Conservation (phyloP, 2,113 vertebrate species). For the Trinectes maculatus region DNA sequence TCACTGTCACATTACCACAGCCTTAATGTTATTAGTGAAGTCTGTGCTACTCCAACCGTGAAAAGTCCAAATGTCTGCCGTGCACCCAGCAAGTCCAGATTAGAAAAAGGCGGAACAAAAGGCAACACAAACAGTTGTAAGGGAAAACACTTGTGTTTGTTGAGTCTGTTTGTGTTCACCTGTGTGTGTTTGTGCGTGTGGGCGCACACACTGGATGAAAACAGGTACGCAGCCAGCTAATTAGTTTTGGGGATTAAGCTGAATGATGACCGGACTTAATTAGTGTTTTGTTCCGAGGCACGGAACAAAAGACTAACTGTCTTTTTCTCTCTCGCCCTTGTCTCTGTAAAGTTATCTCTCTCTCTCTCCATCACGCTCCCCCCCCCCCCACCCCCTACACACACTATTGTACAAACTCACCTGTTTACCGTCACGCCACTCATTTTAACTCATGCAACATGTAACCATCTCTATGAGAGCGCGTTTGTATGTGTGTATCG, state of each 20-base stretch:
- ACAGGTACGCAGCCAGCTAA: conserved; percentile 64
- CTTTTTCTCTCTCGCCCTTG: background rate
- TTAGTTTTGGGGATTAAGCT: conserved; percentile 71
- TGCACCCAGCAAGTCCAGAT: background rate
- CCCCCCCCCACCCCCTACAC: conserved; percentile 14
- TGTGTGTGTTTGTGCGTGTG: conserved; percentile 8
- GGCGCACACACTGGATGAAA: conserved; percentile 2
- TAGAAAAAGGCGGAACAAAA: background rate
- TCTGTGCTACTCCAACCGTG: no score
- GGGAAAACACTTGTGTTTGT: background rate
- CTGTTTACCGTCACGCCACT: background rate
- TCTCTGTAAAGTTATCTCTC: background rate
- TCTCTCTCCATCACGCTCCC: background rate
- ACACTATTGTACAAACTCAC: conserved; percentile 1
- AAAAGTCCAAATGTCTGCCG: background rate
- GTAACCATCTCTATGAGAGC: no score
- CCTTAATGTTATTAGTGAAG: background rate
- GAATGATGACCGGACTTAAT: conserved; percentile 69
- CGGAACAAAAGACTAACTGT: conserved; percentile 3
- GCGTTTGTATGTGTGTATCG: background rate
- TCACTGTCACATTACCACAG: background rate
- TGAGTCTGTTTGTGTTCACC: background rate
- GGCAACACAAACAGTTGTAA: background rate
- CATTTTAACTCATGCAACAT: background rate
- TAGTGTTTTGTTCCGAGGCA: conserved; percentile 57